phyloP scores from a whole-genome alignment of 2,797 vertebrate genomes.

The Pyrocephalus nanus region DNA sequence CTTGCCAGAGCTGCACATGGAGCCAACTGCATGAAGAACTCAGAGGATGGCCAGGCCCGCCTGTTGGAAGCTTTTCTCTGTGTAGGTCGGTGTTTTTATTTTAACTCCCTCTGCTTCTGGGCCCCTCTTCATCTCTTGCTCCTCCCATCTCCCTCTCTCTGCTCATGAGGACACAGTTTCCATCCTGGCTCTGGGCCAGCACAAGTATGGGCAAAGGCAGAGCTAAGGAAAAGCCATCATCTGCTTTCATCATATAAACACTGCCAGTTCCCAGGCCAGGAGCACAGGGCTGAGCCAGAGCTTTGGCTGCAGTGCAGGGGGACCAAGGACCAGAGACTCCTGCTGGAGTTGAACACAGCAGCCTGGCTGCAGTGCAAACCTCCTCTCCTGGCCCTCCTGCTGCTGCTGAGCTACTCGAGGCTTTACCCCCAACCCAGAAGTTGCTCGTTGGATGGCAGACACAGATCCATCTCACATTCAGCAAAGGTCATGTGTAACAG shows the following conservation, averaged over 20 bases:
- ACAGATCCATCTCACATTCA: background rate
- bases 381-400: background rate
- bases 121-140: conserved; percentile 27
- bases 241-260: conserved; percentile 32
- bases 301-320: background rate
- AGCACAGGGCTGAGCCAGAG: background rate
- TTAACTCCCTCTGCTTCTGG: conserved; percentile 32
- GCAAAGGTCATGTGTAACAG: background rate
- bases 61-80: background rate
- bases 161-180: conserved; percentile 73
- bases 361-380: background rate
- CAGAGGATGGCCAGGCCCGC: background rate
- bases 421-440: background rate
- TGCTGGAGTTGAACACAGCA: accelerated
- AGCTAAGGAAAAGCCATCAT: conserved; percentile 71
- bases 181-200: conserved; percentile 75
- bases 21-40: background rate
- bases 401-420: accelerated
- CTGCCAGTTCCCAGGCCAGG: background rate
- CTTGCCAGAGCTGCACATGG: background rate
- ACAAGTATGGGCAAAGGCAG: conserved; percentile 68
- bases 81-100: conserved; percentile 2
- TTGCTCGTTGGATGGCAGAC: accelerated
- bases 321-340: background rate
- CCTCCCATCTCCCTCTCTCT: conserved; percentile 66